Evolutionary conservation across 1,140 invertebrate genomes (phyloP).

Genomic region (Brachionus calyciflorus): DNA sequence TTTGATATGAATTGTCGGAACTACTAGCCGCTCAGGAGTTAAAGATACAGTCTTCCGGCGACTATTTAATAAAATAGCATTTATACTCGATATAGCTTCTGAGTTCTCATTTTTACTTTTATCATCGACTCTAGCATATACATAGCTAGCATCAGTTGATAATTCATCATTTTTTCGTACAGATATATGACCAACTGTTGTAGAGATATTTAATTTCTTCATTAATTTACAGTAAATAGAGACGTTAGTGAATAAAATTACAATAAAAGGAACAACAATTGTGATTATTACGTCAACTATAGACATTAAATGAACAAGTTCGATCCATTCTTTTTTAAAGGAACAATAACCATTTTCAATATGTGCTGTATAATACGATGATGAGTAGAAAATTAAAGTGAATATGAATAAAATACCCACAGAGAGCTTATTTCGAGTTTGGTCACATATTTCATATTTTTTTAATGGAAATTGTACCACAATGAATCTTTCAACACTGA

Average conservation of each 20-base stretch:
- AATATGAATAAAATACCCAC: constrained; percentile 1
- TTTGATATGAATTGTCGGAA: not conserved
- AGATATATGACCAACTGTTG: too few relatives aligned
- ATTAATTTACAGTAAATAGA: constrained; percentile 29
- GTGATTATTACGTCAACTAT: constrained; percentile 20
- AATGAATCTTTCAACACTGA: constrained; percentile 7
- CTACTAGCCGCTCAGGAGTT: not conserved
- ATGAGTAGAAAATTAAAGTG: not conserved
- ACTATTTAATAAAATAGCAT: not conserved
- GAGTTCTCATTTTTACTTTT: not conserved
- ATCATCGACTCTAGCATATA: not conserved
- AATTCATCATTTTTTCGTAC: constrained; percentile 11
- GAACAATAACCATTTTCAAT: not conserved
- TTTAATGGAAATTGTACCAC: constrained; percentile 32
- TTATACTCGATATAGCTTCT: not conserved
- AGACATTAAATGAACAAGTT: constrained; percentile 3
- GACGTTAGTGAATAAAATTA: constrained; percentile 14
- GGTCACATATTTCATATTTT: constrained; percentile 24
- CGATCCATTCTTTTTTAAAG: not conserved
- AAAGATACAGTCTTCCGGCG: constrained; percentile 8
- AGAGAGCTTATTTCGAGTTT: constrained; percentile 3
- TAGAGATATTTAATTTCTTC: constrained; percentile 4
- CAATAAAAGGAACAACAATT: constrained; percentile 9
- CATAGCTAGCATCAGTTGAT: constrained; percentile 15
- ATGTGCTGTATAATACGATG: not conserved